Evolutionary conservation across 1,140 invertebrate genomes (phyloP).

Genomic region (Leptinotarsa lineolata): DNA sequence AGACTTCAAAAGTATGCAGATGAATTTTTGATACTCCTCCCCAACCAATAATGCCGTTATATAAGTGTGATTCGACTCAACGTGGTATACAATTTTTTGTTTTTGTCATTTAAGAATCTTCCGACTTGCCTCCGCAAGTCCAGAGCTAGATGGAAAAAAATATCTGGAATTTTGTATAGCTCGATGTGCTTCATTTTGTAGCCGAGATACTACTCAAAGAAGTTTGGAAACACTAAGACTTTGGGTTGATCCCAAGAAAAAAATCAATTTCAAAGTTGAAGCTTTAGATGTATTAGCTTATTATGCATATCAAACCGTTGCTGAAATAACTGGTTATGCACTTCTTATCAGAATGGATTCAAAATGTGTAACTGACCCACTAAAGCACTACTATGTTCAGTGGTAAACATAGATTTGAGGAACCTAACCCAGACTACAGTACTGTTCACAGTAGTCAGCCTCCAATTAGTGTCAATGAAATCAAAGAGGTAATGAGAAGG

Average conservation of each 20-base stretch:
- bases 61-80: too few species aligned
- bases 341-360: constrained; percentile 67
- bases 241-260: constrained; percentile 61
- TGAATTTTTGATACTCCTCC: too few species aligned
- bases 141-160: constrained; percentile 61
- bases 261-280: constrained; percentile 55
- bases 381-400: constrained; percentile 57
- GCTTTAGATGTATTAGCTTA: constrained; percentile 70
- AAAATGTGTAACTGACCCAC: constrained; percentile 61
- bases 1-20: too few species aligned
- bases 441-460: constrained; percentile 60
- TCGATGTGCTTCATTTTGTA: constrained; percentile 46
- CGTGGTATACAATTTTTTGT: too few species aligned
- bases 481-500: constrained; percentile 61
- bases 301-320: constrained; percentile 73
- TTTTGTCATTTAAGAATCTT: too few species aligned
- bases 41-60: too few species aligned
- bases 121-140: too few species aligned
- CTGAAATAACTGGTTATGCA: constrained; percentile 70
- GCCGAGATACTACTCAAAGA: constrained; percentile 40
- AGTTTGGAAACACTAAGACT: constrained; percentile 58
- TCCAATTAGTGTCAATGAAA: constrained; percentile 61
- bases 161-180: constrained; percentile 59
- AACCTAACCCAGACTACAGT: constrained; percentile 59
- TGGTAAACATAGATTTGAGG: constrained; percentile 55